Evolutionary conservation across 2,888 invertebrate genomes (phyloP).

Genomic region (Masnerella sp.): DNA sequence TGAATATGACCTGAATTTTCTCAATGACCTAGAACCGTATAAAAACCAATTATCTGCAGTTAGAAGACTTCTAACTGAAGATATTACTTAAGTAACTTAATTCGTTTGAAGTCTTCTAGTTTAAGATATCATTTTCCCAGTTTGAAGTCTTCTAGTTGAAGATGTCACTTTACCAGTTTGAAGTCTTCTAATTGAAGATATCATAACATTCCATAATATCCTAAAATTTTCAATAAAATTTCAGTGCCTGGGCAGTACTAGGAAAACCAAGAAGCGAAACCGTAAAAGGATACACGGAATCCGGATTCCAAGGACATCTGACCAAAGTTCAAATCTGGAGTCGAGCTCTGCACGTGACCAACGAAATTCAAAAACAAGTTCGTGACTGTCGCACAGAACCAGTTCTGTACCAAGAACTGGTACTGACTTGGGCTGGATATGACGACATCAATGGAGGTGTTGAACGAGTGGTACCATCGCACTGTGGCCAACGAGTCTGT

Average conservation of each 20-base stretch:
- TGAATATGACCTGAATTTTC: too few species aligned
- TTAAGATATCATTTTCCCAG: too few species aligned
- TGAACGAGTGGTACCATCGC: constrained; percentile 93
- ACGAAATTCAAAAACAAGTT: constrained; percentile 95
- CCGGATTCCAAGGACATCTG: constrained; percentile 96
- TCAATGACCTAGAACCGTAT: too few species aligned
- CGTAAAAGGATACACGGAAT: constrained; percentile 89
- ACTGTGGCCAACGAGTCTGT: constrained; percentile 93
- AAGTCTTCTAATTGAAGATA: too few species aligned
- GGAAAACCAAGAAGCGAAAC: constrained; percentile 87
- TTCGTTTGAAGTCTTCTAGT: too few species aligned
- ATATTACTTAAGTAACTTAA: too few species aligned
- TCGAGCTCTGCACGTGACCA: constrained; percentile 92
- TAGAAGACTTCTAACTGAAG: too few species aligned
- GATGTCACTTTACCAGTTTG: too few species aligned
- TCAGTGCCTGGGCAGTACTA: constrained; percentile 92
- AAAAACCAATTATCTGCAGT: too few species aligned
- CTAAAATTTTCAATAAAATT: constrained; percentile 5
- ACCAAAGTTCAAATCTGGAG: constrained; percentile 97
- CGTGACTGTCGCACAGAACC: constrained; percentile 95
- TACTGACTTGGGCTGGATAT: constrained; percentile 96
- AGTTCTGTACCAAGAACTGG: constrained; percentile 90
- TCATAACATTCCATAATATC: background rate
- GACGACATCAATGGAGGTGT: constrained; percentile 93
- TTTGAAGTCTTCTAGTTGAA: too few species aligned